Evolutionary conservation across 2,113 vertebrate genomes (phyloP).

Genomic region (Sturnira hondurensis): DNA sequence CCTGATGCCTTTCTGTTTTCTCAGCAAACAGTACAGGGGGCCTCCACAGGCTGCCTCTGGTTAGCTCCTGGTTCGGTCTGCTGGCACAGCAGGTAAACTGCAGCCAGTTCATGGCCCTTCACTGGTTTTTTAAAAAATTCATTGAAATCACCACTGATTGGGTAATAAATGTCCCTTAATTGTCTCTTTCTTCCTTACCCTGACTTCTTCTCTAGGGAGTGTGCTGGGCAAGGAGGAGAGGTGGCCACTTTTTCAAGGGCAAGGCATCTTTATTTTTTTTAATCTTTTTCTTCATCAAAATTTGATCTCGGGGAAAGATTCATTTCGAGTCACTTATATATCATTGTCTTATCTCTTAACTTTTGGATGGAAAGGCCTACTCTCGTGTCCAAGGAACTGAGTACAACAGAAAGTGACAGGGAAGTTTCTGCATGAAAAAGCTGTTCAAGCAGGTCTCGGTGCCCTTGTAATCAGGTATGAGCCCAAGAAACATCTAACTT

Average conservation of each 20-base stretch:
- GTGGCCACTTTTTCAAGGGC: not conserved
- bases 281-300: not conserved
- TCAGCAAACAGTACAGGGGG: not conserved
- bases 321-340: not conserved
- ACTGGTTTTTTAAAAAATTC: constrained; percentile 3
- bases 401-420: not conserved
- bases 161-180: not conserved
- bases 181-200: not conserved
- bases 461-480: not conserved
- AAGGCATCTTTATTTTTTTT: not conserved
- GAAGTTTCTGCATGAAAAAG: not conserved
- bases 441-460: not conserved
- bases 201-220: not conserved
- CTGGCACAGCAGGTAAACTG: not conserved
- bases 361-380: not conserved
- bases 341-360: not conserved
- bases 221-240: not conserved
- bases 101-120: not conserved
- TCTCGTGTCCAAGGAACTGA: not conserved
- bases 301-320: not conserved
- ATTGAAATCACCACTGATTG: not conserved
- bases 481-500: not conserved
- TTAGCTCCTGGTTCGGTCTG: not conserved
- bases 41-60: not conserved
- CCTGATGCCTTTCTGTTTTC: not conserved